Evolutionary conservation across 2,797 vertebrate genomes (phyloP).

Genomic region (Neosalanx taihuensis): DNA sequence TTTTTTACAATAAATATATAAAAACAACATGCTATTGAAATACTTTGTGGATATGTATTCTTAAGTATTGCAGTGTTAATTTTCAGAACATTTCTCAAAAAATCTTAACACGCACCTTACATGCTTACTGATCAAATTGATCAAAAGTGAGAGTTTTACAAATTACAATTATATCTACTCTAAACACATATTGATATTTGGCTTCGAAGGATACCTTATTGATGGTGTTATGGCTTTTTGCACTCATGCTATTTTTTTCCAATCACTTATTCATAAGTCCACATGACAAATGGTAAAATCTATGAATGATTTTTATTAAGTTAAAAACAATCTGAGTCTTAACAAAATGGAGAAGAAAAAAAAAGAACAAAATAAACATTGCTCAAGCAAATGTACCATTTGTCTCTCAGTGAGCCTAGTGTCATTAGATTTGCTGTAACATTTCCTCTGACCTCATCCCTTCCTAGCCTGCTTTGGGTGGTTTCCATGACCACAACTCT

Average conservation of each 20-base stretch:
- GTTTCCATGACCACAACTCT: slow-evolving; percentile 36
- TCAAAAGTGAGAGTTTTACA: not conserved
- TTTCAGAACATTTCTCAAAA: not conserved
- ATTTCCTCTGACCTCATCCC: slow-evolving; percentile 31
- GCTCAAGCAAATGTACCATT: slow-evolving; percentile 57
- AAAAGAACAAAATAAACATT: slow-evolving; percentile 42
- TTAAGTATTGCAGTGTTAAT: slow-evolving; percentile 19
- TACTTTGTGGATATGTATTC: not conserved
- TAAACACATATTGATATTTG: not conserved
- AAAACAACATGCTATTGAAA: slow-evolving; percentile 42
- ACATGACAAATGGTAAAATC: slow-evolving; percentile 60
- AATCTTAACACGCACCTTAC: not conserved
- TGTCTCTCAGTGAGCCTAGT: slow-evolving; percentile 61
- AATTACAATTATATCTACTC: not conserved
- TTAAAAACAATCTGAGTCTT: slow-evolving; percentile 71
- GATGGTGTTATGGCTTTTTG: not conserved
- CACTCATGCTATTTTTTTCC: not conserved
- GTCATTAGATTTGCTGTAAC: slow-evolving; percentile 51
- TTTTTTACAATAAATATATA: slow-evolving; percentile 74
- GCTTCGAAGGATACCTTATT: too few relatives aligned
- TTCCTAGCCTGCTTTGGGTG: slow-evolving; percentile 30
- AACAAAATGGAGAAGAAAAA: slow-evolving; percentile 61
- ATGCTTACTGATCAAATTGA: not conserved
- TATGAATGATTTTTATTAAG: slow-evolving; percentile 74
- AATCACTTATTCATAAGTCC: not conserved